These are phyloP conservation scores for Diacarnus erythraeanus DNA, from an alignment of 37 sponge, comb jelly and placozoan genomes.

Conservation along the genomic window DNA sequence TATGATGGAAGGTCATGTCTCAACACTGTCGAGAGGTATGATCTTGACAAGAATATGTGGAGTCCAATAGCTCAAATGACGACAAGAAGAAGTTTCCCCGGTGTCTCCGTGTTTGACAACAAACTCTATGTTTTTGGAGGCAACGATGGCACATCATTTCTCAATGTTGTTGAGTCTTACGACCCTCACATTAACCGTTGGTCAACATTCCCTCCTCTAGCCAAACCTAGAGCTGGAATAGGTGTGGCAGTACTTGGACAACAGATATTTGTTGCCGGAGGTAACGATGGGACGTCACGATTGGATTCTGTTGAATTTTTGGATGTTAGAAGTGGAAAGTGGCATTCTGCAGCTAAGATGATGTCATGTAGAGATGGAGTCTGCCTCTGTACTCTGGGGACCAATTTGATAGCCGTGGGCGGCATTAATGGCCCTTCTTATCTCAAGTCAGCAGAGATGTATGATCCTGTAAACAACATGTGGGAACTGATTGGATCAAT, in stretches of 20 bases:
- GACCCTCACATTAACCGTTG: conserved; percentile 95
- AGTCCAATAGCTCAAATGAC: conserved; percentile 89
- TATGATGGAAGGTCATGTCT: conserved; percentile 89
- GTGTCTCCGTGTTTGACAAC: conserved; percentile 70
- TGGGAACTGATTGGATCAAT: conserved; percentile 84
- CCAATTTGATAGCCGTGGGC: conserved; percentile 79
- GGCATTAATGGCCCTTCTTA: conserved; percentile 96
- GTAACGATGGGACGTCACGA: conserved; percentile 90
- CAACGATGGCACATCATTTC: conserved; percentile 92
- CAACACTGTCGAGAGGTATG: conserved; percentile 91
- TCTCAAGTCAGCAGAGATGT: conserved; percentile 80
- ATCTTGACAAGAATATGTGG: conserved; percentile 93
- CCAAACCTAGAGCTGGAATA: conserved; percentile 86
- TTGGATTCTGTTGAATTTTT: conserved; percentile 94
- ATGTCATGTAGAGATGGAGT: conserved; percentile 86
- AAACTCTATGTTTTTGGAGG: conserved; percentile 90
- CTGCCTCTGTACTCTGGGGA: conserved; percentile 75
- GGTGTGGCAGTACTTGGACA: conserved; percentile 82
- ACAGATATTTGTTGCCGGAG: conserved; percentile 91
- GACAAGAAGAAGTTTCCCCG: conserved; percentile 90
- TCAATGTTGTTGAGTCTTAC: conserved; percentile 89
- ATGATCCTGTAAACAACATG: conserved; percentile 73
- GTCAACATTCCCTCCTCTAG: conserved; percentile 77
- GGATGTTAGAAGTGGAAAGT: conserved; percentile 77
- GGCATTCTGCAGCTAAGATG: conserved; percentile 81